A percentile compares a stretch with the other conserved stretches of the same genome.
Evolutionary conservation across 2,113 vertebrate genomes (phyloP).

Genomic region (Scopus umbretta): DNA sequence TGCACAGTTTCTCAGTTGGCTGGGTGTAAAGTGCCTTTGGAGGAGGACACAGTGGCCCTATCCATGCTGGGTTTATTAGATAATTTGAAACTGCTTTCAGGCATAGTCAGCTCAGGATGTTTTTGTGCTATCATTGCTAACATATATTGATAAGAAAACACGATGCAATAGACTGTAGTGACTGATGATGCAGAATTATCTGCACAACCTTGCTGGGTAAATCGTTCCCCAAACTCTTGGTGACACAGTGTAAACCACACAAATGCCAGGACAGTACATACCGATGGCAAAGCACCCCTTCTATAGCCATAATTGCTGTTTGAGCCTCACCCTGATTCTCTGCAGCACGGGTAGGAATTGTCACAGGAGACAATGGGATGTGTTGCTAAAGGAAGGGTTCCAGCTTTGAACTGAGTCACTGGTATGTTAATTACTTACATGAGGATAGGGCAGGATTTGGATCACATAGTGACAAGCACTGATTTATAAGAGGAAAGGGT

Average conservation of each 20-base stretch:
- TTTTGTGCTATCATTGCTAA: background rate
- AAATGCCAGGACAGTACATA: background rate
- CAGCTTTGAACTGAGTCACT: constrained; percentile 39
- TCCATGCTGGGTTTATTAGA: background rate
- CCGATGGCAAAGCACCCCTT: background rate
- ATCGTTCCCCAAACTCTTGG: background rate
- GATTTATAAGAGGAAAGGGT: constrained; percentile 31
- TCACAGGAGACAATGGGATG: background rate
- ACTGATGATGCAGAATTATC: background rate
- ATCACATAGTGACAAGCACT: background rate
- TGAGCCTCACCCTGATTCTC: background rate
- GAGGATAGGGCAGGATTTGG: background rate
- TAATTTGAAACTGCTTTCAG: background rate
- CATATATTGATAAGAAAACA: background rate
- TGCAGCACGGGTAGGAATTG: accelerated
- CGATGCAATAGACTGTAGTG: background rate
- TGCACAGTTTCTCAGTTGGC: background rate
- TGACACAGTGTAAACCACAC: background rate
- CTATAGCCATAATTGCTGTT: background rate
- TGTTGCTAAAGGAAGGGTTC: background rate
- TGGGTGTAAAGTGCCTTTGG: background rate
- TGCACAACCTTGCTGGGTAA: background rate
- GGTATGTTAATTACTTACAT: constrained; percentile 42
- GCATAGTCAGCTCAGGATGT: background rate
- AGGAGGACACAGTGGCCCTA: background rate